Conservation (phyloP, 53 echinoderm and acorn worm genomes). For the Echinometra lucunter region DNA sequence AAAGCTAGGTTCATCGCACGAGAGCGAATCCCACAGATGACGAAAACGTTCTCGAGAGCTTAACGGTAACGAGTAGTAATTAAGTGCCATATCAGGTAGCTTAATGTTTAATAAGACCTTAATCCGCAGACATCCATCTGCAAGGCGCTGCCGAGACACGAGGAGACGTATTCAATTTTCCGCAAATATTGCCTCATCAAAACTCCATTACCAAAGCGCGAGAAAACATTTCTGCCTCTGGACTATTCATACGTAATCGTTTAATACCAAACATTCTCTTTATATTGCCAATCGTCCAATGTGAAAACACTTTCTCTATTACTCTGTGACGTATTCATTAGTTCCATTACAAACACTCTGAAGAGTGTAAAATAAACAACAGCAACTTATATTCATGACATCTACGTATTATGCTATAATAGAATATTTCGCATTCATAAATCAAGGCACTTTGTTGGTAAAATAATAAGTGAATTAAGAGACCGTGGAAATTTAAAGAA, state of each 20-base stretch:
- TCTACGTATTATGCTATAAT: background rate
- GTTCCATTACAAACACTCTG: background rate
- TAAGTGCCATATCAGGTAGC: background rate
- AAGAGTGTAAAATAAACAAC: background rate
- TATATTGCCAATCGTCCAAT: background rate
- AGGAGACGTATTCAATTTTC: constrained; percentile 2
- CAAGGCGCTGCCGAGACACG: background rate
- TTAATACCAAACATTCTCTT: background rate
- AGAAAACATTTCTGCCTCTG: background rate
- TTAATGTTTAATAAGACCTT: background rate
- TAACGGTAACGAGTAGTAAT: background rate
- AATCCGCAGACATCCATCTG: background rate
- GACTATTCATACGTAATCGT: background rate
- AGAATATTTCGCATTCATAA: background rate
- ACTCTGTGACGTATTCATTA: background rate
- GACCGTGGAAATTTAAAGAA: background rate
- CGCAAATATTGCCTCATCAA: background rate
- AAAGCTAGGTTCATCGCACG: background rate
- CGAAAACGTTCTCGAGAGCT: background rate
- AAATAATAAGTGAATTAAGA: background rate
- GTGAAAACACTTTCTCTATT: background rate
- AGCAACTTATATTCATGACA: background rate
- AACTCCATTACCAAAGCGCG: background rate
- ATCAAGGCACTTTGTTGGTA: background rate
- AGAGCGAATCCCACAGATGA: background rate